Percentiles rank a stretch among this genome's conserved stretches.
Conservation (phyloP, 1,140 invertebrate species). For the Ylistrum balloti region DNA sequence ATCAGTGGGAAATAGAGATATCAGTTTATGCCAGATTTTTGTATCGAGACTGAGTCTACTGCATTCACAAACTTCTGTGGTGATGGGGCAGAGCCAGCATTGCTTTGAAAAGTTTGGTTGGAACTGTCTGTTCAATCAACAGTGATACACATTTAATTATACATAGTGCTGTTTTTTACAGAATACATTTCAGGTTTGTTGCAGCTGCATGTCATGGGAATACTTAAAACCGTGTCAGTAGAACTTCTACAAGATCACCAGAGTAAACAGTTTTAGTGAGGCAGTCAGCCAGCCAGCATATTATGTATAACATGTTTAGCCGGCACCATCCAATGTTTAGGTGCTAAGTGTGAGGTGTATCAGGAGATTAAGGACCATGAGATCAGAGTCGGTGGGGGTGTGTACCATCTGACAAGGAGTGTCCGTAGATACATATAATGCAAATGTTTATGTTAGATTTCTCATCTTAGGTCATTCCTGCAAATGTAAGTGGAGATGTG, state of each 20-base stretch:
- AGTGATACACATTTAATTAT: constrained; percentile 18
- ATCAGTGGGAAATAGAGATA: too few relatives aligned
- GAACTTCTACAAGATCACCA: not conserved
- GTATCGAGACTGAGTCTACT: not conserved
- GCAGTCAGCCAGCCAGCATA: not conserved
- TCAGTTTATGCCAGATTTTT: not conserved
- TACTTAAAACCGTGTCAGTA: not conserved
- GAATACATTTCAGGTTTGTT: not conserved
- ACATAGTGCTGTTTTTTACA: not conserved
- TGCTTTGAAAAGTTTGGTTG: not conserved
- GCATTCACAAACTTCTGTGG: not conserved
- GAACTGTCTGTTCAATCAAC: not conserved
- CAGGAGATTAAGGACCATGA: not conserved
- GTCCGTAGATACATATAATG: too few relatives aligned
- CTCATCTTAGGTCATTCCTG: too few relatives aligned
- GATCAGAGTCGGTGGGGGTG: not conserved
- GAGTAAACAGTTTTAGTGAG: not conserved
- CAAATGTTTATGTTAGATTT: too few relatives aligned
- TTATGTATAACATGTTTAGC: not conserved
- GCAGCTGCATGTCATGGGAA: constrained; percentile 3
- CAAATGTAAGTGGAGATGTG: too few relatives aligned
- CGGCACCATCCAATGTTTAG: not conserved
- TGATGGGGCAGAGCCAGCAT: not conserved
- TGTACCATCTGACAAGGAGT: too few relatives aligned
- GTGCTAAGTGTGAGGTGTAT: not conserved